Conservation (phyloP, 1,140 invertebrate genomes). For the Triops cancriformis region DNA sequence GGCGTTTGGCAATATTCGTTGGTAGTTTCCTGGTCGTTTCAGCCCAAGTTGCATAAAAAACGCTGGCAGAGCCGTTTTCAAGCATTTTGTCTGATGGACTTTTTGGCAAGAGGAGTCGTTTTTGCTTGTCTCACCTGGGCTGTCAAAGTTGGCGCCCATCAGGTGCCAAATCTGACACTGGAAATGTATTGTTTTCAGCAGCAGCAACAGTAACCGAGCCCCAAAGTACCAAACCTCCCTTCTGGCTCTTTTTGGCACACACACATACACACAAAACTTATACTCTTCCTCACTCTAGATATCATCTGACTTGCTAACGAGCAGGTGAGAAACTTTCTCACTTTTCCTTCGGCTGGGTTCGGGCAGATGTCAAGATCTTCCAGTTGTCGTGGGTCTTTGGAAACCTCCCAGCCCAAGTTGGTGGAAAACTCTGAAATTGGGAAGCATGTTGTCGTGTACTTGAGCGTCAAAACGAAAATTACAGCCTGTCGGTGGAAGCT, state of each 20-base stretch:
- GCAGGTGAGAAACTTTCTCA: constrained; percentile 9
- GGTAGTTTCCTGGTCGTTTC: not conserved
- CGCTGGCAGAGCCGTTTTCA: not conserved
- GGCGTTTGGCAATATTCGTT: too few relatives aligned
- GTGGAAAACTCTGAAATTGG: too few relatives aligned
- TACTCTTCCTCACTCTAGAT: not conserved
- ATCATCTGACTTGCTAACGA: constrained; percentile 13
- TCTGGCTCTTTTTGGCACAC: not conserved
- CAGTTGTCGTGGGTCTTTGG: too few relatives aligned
- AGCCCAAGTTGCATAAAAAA: too few relatives aligned
- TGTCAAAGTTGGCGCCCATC: constrained; percentile 3
- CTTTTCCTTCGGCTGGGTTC: not conserved
- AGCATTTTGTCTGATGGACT: not conserved
- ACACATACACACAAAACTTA: not conserved
- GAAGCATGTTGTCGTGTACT: too few relatives aligned
- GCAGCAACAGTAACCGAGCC: not conserved
- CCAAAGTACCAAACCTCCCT: not conserved
- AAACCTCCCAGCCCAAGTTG: not conserved
- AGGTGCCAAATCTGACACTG: constrained; percentile 9
- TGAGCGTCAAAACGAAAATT: not conserved
- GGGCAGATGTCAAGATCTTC: not conserved
- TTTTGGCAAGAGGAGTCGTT: not conserved
- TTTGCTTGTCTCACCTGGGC: not conserved
- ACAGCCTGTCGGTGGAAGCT: not conserved
- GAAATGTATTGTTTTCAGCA: not conserved